Evolutionary conservation across 2,113 vertebrate genomes (phyloP), one percentile per base, ranked within the genome.

Genomic region (Coracopsis vasa): DNA sequence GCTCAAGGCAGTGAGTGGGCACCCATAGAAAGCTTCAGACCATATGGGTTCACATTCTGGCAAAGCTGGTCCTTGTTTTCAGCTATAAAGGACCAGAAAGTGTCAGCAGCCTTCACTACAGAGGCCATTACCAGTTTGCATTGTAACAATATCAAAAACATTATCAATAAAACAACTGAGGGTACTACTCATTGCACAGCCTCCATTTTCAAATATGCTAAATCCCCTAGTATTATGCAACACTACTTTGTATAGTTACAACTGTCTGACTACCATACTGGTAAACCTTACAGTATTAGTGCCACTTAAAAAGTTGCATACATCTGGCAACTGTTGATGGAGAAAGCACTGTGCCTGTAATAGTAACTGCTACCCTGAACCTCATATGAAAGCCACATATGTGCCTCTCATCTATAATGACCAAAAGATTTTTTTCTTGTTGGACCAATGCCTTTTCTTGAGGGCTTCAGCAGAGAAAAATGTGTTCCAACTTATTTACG

Each of bases 1-100:
- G 37, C 27, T 42, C 28, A 35, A 79, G 54, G 33, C 33, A 79
- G 66, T 1, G 2, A 67, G 23, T 2, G 3, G 21, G 23, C 14
- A 81, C 17, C 7, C n/a, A 77, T 6, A 90, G 53, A 77, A 84
- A 87, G 48, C 47, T 77, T 72, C 64, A 80, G 20, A 65, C 9
- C 5, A 0, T 18, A 54, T 0, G 0, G 20, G 23, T 66, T 77
- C 28, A 48, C 27, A 24, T 31, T 39, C 41, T 48, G 50, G n/a
- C 51, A 81, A 91, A 81, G 33, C 19, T 39, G 4, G 45, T 67
- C 20, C 50, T 67, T 66, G 15, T 83, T 86, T 80, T 84, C 64
- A 62, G 11, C 23, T 75, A 27, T 37, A 90, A 80, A 73, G 58
- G 35, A 56, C 66, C 58, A 27, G 23, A n/a, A 92, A 74, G 21